phyloP scores from a whole-genome alignment of 2,797 vertebrate species.

The Syndactyla subalaris region DNA sequence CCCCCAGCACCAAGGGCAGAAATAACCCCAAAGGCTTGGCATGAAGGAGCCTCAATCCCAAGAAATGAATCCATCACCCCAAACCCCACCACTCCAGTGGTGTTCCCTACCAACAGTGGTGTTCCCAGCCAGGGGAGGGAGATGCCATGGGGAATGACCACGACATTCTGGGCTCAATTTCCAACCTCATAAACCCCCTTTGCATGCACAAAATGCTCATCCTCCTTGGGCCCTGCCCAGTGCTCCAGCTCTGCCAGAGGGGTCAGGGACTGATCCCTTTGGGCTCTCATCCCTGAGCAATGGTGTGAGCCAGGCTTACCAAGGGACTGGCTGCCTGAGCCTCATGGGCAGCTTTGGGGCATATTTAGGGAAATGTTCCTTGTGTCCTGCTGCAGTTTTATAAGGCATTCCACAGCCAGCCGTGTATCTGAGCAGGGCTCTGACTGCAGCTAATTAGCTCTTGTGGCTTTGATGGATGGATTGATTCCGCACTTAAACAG shows the following conservation, averaged over 20 bases:
- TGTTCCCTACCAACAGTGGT: background rate
- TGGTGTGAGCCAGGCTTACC: accelerated
- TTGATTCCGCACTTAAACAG: conserved; percentile 69
- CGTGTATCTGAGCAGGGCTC: background rate
- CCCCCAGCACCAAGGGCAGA: background rate
- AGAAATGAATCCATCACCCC: background rate
- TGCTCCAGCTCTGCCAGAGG: background rate
- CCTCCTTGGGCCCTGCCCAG: accelerated
- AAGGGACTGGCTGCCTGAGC: background rate
- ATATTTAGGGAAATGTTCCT: background rate
- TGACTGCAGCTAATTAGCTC: conserved; percentile 63
- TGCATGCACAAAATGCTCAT: background rate
- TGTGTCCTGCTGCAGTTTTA: background rate
- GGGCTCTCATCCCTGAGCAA: background rate
- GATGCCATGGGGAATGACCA: accelerated
- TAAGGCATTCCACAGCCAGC: background rate
- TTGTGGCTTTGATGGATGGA: conserved; percentile 69
- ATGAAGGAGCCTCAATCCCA: background rate
- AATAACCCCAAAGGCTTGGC: background rate
- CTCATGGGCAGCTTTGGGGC: background rate
- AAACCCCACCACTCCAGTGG: accelerated
- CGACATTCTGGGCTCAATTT: background rate
- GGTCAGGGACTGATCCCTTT: background rate
- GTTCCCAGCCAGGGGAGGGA: background rate
- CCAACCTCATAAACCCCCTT: background rate